A percentile compares a stretch with the other conserved stretches of the same genome.
Evolutionary conservation across 2,113 vertebrate genomes (phyloP).

Genomic region (Scytalopus superciliaris): DNA sequence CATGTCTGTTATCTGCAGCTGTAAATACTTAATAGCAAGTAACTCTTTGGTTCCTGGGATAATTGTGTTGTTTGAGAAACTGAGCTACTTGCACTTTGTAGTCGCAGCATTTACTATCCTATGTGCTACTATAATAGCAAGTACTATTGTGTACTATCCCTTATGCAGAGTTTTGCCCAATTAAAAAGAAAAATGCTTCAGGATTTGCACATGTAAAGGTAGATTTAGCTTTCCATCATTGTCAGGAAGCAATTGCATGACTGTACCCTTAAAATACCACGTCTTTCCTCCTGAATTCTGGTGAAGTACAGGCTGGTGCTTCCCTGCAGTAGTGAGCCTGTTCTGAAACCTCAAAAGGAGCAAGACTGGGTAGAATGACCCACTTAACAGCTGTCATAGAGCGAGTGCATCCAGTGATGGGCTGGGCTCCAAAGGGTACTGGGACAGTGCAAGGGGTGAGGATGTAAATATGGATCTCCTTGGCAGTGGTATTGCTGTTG

Average conservation of each 20-base stretch:
- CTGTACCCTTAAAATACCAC: not conserved
- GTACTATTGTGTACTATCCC: not conserved
- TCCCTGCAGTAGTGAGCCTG: not conserved
- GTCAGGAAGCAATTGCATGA: not conserved
- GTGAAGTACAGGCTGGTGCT: not conserved
- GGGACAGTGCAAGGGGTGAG: rapidly evolving
- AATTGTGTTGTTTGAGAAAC: not conserved
- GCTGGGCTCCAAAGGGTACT: not conserved
- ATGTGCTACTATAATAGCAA: not conserved
- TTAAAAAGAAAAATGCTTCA: not conserved
- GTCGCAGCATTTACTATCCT: not conserved
- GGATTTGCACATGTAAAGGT: not conserved
- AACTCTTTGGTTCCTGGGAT: not conserved
- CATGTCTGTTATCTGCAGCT: not conserved
- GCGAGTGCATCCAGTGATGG: not conserved
- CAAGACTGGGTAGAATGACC: not conserved
- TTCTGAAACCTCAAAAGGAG: not conserved
- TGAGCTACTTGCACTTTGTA: not conserved
- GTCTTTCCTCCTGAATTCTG: not conserved
- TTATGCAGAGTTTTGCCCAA: not conserved
- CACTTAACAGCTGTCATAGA: not conserved
- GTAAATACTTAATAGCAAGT: not conserved
- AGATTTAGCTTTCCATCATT: not conserved
- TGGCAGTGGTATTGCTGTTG: not conserved
- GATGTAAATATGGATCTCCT: not conserved